These are phyloP conservation scores for Neogale vison DNA, from an alignment of 2,113 vertebrate species.

Conservation along the genomic window DNA sequence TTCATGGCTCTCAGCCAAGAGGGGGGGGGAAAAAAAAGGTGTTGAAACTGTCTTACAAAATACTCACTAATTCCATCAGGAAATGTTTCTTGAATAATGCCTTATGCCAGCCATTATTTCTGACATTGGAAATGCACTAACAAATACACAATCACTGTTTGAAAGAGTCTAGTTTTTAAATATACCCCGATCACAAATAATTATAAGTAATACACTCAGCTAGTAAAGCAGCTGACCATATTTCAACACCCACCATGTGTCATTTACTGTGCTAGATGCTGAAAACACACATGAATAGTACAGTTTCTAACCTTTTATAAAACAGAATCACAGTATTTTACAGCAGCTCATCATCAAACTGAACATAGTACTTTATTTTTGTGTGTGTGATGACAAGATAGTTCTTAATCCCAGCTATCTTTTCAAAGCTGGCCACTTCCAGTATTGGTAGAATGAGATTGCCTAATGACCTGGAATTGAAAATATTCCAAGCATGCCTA, in stretches of 20 bases:
- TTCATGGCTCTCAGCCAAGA: not conserved
- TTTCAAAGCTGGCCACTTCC: constrained; percentile 56
- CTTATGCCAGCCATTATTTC: not conserved
- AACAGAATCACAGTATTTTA: not conserved
- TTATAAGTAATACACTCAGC: not conserved
- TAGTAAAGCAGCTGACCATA: not conserved
- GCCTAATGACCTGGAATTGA: constrained; percentile 42
- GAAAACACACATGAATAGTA: not conserved
- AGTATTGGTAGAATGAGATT: constrained; percentile 13
- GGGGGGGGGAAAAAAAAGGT: not conserved
- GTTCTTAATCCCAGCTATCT: constrained; percentile 41
- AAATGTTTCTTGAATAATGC: not conserved
- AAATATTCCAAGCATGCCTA: constrained; percentile 46
- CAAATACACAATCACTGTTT: not conserved
- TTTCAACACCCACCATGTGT: not conserved
- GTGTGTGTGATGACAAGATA: constrained; percentile 15
- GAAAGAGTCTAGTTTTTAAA: not conserved
- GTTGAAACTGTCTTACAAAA: not conserved
- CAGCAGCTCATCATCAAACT: not conserved
- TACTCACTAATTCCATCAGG: not conserved
- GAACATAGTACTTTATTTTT: constrained; percentile 8
- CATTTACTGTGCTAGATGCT: not conserved
- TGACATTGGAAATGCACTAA: not conserved
- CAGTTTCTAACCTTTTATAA: not conserved
- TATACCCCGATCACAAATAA: not conserved